These are phyloP conservation scores for Drosophila anceps DNA, from an alignment of 2,888 invertebrate species.

Conservation along the genomic window DNA sequence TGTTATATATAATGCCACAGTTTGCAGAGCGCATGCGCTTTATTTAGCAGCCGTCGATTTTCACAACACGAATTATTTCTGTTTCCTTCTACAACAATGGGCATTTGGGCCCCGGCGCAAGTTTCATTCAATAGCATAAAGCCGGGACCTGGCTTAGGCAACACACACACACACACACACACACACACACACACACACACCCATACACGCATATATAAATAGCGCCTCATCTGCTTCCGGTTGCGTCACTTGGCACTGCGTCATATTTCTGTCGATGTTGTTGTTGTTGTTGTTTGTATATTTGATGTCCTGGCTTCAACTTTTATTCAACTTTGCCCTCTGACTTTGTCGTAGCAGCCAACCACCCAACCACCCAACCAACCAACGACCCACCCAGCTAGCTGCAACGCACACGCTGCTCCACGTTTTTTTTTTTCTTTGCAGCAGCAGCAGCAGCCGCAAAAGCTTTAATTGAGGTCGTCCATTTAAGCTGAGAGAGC, in stretches of 20 bases:
- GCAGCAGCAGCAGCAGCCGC: constrained; percentile 46
- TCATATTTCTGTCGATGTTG: constrained; percentile 58
- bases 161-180: neutral
- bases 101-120: constrained; percentile 30
- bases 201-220: neutral
- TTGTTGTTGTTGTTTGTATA: constrained; percentile 9
- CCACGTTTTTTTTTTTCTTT: constrained; percentile 2
- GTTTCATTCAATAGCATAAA: constrained; percentile 72
- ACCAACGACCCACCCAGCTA: constrained; percentile 1
- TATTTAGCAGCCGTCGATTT: constrained; percentile 15
- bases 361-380: constrained; percentile 14
- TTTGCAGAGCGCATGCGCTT: constrained; percentile 68
- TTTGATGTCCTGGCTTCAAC: constrained; percentile 62
- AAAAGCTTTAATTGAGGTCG: constrained; percentile 83
- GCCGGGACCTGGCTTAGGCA: constrained; percentile 45
- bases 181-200: neutral
- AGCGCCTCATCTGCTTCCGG: constrained; percentile 65
- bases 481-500: constrained; percentile 76
- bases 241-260: constrained; percentile 78
- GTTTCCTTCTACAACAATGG: constrained; percentile 12
- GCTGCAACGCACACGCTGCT: constrained; percentile 4
- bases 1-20: constrained; percentile 13
- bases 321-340: constrained; percentile 82
- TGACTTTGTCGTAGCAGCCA: constrained; percentile 66
- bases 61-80: constrained; percentile 15